phyloP scores from a whole-genome alignment of 2,797 vertebrate species.

The Gorsachius magnificus region DNA sequence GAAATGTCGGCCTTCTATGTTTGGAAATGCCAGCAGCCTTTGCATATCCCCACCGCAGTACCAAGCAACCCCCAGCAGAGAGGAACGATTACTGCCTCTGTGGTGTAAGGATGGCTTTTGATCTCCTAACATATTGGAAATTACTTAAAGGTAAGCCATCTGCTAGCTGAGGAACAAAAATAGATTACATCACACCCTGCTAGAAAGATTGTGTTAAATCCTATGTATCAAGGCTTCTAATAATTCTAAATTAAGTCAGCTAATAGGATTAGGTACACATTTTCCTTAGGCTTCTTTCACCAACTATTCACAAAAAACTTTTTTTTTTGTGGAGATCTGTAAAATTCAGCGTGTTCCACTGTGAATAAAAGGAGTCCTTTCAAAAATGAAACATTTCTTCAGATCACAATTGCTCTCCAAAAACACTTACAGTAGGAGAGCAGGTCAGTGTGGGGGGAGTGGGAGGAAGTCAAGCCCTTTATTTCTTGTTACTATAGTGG shows the following conservation, averaged over 20 bases:
- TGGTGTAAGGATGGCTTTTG: conserved; percentile 82
- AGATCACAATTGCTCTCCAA: conserved; percentile 41
- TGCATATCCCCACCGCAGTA: conserved; percentile 87
- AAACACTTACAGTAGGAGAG: background rate
- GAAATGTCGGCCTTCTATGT: conserved; percentile 95
- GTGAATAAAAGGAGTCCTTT: conserved; percentile 59
- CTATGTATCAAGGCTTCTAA: conserved; percentile 81
- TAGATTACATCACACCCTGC: conserved; percentile 91
- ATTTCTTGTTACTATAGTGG: background rate
- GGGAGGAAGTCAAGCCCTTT: background rate
- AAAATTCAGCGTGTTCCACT: conserved; percentile 70
- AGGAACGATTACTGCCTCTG: conserved; percentile 85
- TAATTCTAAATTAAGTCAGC: conserved; percentile 85
- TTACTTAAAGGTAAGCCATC: conserved; percentile 92
- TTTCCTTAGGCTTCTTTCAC: conserved; percentile 75
- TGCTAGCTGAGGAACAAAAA: conserved; percentile 85
- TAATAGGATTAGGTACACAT: conserved; percentile 89
- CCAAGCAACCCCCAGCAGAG: conserved; percentile 87
- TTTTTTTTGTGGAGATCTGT: conserved; percentile 55
- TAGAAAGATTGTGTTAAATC: conserved; percentile 85
- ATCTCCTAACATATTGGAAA: conserved; percentile 91
- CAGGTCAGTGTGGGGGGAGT: background rate
- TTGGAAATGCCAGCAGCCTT: conserved; percentile 96
- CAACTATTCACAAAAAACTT: conserved; percentile 66
- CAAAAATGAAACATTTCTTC: conserved; percentile 51